phyloP scores from a whole-genome alignment of 2,888 invertebrate species.

The Clivina fossor region DNA sequence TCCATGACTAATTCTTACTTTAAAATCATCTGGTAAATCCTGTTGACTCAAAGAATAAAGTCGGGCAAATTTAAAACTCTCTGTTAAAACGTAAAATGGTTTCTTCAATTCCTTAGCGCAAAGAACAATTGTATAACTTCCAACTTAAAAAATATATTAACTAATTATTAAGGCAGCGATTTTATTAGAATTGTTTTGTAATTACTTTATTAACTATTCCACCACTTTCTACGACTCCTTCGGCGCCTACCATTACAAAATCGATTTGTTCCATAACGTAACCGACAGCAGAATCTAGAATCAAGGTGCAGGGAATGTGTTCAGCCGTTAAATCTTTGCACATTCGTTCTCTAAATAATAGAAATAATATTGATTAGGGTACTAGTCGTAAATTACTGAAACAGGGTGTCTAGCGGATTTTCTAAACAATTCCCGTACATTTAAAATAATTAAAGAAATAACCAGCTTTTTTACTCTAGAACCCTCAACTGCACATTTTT shows the following conservation, averaged over 20 bases:
- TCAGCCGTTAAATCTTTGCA: slow-evolving; percentile 67
- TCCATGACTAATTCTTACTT: no score
- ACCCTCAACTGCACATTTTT: no score
- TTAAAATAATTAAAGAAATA: no score
- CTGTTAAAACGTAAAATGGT: slow-evolving; percentile 92
- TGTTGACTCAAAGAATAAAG: slow-evolving; percentile 91
- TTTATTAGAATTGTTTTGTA: no score
- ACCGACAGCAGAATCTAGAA: slow-evolving; percentile 88
- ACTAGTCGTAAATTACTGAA: no score
- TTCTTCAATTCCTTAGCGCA: slow-evolving; percentile 89
- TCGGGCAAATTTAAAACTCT: slow-evolving; percentile 96
- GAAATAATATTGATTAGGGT: no score
- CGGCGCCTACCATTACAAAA: slow-evolving; percentile 95
- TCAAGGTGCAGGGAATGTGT: slow-evolving; percentile 81
- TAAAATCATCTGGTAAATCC: slow-evolving; percentile 88
- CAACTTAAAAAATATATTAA: slow-evolving; percentile 61
- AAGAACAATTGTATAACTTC: slow-evolving; percentile 81
- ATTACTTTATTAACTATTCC: slow-evolving; percentile 94
- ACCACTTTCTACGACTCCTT: slow-evolving; percentile 97
- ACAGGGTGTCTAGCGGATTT: no score
- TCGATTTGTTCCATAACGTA: slow-evolving; percentile 95
- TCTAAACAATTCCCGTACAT: no score
- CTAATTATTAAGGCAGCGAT: no score
- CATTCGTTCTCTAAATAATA: slow-evolving; percentile 74
- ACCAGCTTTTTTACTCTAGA: no score